Evolutionary conservation across 2,797 vertebrate genomes (phyloP).

Genomic region (Perodicticus potto): DNA sequence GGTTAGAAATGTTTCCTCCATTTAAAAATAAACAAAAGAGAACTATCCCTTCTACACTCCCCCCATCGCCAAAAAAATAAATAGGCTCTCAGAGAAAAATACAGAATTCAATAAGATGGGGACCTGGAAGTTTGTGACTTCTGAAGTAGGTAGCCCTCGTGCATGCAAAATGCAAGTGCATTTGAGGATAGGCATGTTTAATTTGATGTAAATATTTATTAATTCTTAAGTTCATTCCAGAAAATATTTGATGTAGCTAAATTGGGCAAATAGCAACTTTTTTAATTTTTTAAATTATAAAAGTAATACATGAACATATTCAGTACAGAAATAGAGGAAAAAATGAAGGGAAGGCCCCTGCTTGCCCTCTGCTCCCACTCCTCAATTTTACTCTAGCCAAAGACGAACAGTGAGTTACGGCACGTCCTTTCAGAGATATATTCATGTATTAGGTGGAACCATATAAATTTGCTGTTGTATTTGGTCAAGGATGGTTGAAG

Average conservation of each 20-base stretch:
- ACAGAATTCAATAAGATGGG: neutral
- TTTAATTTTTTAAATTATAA: constrained; percentile 27
- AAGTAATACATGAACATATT: neutral
- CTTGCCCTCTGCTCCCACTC: no score
- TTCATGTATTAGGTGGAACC: neutral
- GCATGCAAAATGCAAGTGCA: constrained; percentile 1
- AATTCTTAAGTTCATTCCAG: constrained; percentile 9
- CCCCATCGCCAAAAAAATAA: neutral
- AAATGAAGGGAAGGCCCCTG: neutral
- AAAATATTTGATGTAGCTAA: neutral
- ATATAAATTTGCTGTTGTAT: rapidly evolving
- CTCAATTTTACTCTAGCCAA: neutral
- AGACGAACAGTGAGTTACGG: neutral
- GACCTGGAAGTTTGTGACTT: neutral
- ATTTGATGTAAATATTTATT: constrained; percentile 47
- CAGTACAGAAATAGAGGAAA: neutral
- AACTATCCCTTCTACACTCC: neutral
- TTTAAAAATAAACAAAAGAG: neutral
- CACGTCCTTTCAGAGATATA: neutral
- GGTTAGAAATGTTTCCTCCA: neutral
- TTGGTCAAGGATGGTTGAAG: neutral
- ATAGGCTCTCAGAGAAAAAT: constrained; percentile 24
- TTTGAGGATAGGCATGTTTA: neutral
- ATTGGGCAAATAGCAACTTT: constrained; percentile 34
- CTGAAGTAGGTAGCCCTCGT: neutral